These are phyloP conservation scores for Zaprionus gabonicus DNA, from an alignment of 1,140 invertebrate genomes.

Conservation along the genomic window DNA sequence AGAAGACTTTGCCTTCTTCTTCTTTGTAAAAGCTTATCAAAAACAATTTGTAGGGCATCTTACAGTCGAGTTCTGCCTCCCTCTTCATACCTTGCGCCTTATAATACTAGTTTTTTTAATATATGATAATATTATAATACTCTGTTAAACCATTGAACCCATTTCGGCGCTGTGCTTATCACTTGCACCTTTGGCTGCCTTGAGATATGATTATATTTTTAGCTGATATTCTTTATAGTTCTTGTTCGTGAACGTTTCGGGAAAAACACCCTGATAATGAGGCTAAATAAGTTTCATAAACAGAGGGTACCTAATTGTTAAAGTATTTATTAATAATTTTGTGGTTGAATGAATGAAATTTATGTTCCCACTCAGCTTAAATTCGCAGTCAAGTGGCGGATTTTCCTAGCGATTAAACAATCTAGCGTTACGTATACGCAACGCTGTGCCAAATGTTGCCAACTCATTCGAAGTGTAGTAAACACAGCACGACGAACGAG, in stretches of 20 bases:
- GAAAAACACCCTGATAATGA: constrained; percentile 11
- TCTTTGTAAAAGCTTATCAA: too few relatives aligned
- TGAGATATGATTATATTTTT: constrained; percentile 31
- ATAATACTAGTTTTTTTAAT: not conserved
- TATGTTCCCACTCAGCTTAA: not conserved
- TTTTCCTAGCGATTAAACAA: constrained; percentile 52
- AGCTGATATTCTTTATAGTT: not conserved
- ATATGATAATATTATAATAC: constrained; percentile 11
- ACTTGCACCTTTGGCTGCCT: constrained; percentile 24
- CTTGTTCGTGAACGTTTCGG: not conserved
- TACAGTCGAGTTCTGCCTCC: too few relatives aligned
- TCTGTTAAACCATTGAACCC: constrained; percentile 9
- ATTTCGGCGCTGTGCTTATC: constrained; percentile 9
- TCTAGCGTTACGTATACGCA: constrained; percentile 34
- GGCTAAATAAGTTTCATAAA: not conserved
- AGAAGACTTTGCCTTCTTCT: too few relatives aligned
- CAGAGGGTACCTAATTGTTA: constrained; percentile 10
- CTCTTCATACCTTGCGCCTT: too few relatives aligned
- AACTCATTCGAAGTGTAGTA: constrained; percentile 30
- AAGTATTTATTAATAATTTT: constrained; percentile 6
- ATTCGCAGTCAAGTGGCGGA: constrained; percentile 34
- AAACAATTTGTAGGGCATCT: too few relatives aligned
- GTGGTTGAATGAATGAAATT: constrained; percentile 20
- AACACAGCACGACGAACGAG: too few relatives aligned
- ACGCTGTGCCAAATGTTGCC: constrained; percentile 41